Conservation (phyloP, 2,888 invertebrate species). For the Tetranychus truncatus region DNA sequence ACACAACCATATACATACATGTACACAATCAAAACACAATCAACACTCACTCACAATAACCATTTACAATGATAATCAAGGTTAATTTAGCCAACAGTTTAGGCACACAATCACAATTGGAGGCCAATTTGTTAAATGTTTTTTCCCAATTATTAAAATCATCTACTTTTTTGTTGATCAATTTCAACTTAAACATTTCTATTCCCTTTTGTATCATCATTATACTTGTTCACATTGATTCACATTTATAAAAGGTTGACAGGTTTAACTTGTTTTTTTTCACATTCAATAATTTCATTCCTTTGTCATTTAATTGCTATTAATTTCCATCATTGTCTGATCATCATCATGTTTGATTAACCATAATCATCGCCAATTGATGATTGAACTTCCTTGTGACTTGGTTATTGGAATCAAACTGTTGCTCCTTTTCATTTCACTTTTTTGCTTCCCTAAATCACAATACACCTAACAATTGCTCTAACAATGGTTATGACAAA, state of each 20-base stretch:
- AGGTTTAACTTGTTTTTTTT: not conserved
- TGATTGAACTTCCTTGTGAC: not conserved
- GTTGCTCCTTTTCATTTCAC: too few relatives aligned
- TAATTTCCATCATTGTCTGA: not conserved
- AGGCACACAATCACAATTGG: not conserved
- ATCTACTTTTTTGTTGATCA: too few relatives aligned
- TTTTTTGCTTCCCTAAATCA: too few relatives aligned
- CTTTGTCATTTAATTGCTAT: not conserved
- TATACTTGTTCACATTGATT: too few relatives aligned
- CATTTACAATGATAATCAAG: not conserved
- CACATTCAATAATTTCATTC: not conserved
- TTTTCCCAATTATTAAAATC: too few relatives aligned
- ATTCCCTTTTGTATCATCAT: too few relatives aligned
- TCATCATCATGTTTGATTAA: not conserved
- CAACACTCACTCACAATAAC: too few relatives aligned
- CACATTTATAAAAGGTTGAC: not conserved
- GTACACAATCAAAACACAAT: not conserved
- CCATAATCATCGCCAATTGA: not conserved
- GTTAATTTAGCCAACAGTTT: not conserved
- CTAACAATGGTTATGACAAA: too few relatives aligned
- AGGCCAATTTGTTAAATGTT: not conserved
- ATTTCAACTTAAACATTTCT: too few relatives aligned
- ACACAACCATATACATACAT: too few relatives aligned
- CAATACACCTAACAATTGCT: too few relatives aligned
- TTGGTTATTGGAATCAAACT: not conserved